Evolutionary conservation across 2,113 vertebrate species (phyloP).

Genomic region (Anguilla rostrata): DNA sequence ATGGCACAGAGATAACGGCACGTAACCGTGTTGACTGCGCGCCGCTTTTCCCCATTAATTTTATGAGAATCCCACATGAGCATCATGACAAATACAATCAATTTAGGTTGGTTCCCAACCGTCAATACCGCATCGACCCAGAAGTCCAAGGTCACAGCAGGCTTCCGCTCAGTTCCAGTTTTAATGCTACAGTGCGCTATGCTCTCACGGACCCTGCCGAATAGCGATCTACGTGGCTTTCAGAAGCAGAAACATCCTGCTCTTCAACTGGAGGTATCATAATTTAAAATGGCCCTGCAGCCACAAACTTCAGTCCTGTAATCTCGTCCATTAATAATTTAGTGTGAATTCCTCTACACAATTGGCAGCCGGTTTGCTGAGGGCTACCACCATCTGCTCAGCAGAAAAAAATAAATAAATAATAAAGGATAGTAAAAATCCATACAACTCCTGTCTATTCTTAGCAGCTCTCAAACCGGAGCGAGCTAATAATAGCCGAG

Average conservation of each 20-base stretch:
- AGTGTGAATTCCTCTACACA: constrained; percentile 13
- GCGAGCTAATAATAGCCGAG: constrained; percentile 16
- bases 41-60: too few species aligned
- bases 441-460: constrained; percentile 18
- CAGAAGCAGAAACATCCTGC: background rate
- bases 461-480: constrained; percentile 15
- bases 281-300: background rate
- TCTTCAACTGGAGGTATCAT: background rate
- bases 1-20: too few species aligned
- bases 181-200: too few species aligned
- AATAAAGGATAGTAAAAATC: background rate
- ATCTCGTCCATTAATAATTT: constrained; percentile 3
- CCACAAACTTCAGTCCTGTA: background rate
- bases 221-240: background rate
- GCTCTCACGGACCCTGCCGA: background rate
- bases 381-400: constrained; percentile 22
- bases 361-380: constrained; percentile 12
- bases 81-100: background rate
- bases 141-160: background rate
- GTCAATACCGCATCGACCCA: background rate
- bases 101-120: background rate
- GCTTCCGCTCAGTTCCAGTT: too few species aligned
- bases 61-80: background rate
- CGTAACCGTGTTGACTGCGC: too few species aligned
- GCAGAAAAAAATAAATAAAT: background rate